These are phyloP conservation scores for Fulmarus glacialis DNA, from an alignment of 2,113 vertebrate genomes.

Conservation along the genomic window DNA sequence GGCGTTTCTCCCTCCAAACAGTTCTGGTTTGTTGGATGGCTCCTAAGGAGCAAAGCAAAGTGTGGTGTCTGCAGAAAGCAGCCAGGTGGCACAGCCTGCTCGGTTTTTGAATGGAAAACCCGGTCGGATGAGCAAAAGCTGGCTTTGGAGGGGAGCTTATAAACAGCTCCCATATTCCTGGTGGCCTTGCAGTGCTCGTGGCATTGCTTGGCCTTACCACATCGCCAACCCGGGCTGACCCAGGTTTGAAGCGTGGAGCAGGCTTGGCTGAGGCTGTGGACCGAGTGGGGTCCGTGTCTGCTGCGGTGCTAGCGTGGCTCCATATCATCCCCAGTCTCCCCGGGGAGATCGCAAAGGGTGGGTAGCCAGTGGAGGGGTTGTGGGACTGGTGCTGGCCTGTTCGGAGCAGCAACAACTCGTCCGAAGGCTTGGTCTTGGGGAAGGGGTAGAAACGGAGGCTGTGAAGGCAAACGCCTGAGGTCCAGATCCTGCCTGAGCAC, in stretches of 20 bases:
- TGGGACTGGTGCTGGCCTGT: not conserved
- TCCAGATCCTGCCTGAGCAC: not conserved
- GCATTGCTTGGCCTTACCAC: not conserved
- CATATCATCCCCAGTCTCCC: fast-evolving
- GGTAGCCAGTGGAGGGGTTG: not conserved
- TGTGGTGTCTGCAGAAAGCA: not conserved
- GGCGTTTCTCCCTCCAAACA: not conserved
- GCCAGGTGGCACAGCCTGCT: constrained; percentile 33
- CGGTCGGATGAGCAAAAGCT: fast-evolving
- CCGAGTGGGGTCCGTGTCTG: fast-evolving
- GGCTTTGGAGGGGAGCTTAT: not conserved
- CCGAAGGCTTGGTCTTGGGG: not conserved
- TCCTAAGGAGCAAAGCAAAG: not conserved
- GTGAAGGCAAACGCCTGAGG: not conserved
- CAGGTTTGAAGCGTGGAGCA: not conserved
- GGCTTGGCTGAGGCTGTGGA: not conserved
- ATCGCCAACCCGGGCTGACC: fast-evolving
- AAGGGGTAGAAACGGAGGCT: not conserved
- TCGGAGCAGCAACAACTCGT: not conserved
- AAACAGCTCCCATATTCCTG: not conserved
- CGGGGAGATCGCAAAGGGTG: not conserved
- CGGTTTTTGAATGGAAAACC: not conserved
- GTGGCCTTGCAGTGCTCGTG: fast-evolving
- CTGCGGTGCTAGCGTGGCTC: fast-evolving
- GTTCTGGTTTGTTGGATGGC: not conserved